Evolutionary conservation across 1,140 invertebrate species (phyloP), one percentile per base, ranked within the genome.

Genomic region (Stratiolaelaps scimitus): DNA sequence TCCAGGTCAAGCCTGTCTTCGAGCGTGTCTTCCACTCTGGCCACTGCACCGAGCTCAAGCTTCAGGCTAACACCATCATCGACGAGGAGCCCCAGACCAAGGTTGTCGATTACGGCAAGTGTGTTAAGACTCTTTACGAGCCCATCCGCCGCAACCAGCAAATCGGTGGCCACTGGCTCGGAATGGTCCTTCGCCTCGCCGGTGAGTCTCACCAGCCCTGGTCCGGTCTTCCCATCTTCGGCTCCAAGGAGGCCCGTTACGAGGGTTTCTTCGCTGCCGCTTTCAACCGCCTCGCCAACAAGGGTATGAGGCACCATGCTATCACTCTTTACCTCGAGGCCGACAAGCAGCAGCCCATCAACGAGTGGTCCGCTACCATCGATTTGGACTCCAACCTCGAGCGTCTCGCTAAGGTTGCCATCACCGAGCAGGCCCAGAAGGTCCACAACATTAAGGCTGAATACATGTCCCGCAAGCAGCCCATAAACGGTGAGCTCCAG

Each of bases 171-270:
- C 20, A 15, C 15, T 19, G 20, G 53, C 2, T 34, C 15, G 53
- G 53, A 29, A 60, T 60, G 53, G 20, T 60, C 15, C 53, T 60
- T 10, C 53, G 53, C 34, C 53, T 60, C 23, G 34, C 53, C 1
- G 53, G 53, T 60, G 53, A 60, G 34, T 60, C 53, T 60, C 53
- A 60, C 53, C 53, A 60, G 53, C 23, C 53, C 53, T 60, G 53
- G 53, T 60, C 53, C 15, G 53, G 53, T 60, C 53, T 26, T 23
- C 15, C 15, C 13, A 26, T 26, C 23, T 60, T 60, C 53, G 23
- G 53, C 10, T 60, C 53, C 23, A 17, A 60, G 53, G 53, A 60
- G 15, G 53, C 53, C 20, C 15, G 13, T 34, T 23, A 34, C 4
- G 34, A 60, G 26, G 53, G 53, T 20, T 15, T 60, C 26, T 15